Conservation (phyloP, 2,888 invertebrate species). For the Lathronympha strigana region DNA sequence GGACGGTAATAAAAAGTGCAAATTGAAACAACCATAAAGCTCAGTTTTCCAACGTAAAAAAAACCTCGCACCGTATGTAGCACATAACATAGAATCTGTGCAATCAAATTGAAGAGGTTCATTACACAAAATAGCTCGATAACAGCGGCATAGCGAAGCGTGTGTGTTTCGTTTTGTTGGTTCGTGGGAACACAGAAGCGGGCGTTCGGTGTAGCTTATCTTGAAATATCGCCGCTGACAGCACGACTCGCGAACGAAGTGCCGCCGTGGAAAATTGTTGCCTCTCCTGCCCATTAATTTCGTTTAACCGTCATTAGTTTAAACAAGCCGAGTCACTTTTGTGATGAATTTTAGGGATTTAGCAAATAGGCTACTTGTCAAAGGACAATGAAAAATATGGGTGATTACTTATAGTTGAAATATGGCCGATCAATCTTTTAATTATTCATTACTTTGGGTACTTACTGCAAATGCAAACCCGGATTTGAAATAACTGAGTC, state of each 20-base stretch:
- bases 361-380: constrained; percentile 36
- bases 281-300: constrained; percentile 64
- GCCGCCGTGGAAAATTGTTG: constrained; percentile 60
- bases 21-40: no score
- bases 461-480: not conserved
- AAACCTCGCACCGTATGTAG: constrained; percentile 15
- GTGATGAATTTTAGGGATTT: constrained; percentile 38
- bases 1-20: not conserved
- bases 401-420: constrained; percentile 25
- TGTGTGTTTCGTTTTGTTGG: constrained; percentile 47
- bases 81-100: constrained; percentile 21
- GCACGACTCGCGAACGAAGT: constrained; percentile 59
- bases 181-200: constrained; percentile 67
- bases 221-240: constrained; percentile 75
- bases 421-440: constrained; percentile 3
- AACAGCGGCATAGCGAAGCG: constrained; percentile 39
- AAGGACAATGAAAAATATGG: constrained; percentile 33
- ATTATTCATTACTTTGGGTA: not conserved
- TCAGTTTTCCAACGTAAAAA: constrained; percentile 7
- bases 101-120: constrained; percentile 41
- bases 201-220: constrained; percentile 69
- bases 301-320: constrained; percentile 58
- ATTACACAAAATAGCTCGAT: constrained; percentile 55
- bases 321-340: constrained; percentile 49
- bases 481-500: not conserved